Percentiles rank a stretch among this genome's conserved stretches.
Conservation (phyloP, 2,888 invertebrate genomes). For the Sipha maydis region DNA sequence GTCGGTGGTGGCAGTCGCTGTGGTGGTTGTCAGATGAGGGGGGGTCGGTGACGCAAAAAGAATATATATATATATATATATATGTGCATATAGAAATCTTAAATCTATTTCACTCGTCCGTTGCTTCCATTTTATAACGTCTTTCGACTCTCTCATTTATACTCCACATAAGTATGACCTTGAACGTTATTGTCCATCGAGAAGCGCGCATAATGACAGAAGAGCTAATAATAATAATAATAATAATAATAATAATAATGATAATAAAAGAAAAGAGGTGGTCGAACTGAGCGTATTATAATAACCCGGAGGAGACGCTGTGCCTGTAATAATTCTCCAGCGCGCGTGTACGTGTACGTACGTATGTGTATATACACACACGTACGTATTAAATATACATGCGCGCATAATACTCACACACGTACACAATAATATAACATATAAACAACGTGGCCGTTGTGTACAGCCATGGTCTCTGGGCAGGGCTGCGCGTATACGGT, state of each 20-base stretch:
- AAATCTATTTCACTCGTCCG: neutral
- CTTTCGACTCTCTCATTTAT: neutral
- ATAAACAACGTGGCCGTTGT: conserved; percentile 29
- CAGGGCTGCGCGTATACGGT: conserved; percentile 38
- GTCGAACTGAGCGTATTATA: conserved; percentile 56
- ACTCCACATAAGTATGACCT: conserved; percentile 56
- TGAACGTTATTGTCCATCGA: conserved; percentile 57
- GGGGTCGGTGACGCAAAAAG: conserved; percentile 44
- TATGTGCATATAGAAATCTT: neutral
- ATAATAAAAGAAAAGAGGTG: conserved; percentile 49
- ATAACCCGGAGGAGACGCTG: conserved; percentile 48
- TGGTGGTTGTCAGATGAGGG: neutral
- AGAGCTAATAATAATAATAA: conserved; percentile 50
- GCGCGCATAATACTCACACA: neutral
- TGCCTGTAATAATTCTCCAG: conserved; percentile 58
- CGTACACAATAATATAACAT: neutral
- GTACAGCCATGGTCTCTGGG: conserved; percentile 35
- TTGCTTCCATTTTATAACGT: neutral
- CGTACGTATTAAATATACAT: neutral
- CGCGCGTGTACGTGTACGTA: conserved; percentile 1
- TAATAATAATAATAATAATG: conserved; percentile 44
- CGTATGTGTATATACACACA: neutral
- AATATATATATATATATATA: neutral
- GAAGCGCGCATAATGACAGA: conserved; percentile 53
- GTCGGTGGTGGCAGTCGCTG: conserved; percentile 34